Base-by-base conservation (phyloP, 2,113 vertebrate genomes). In the Notarius lentiginosus region DNA sequence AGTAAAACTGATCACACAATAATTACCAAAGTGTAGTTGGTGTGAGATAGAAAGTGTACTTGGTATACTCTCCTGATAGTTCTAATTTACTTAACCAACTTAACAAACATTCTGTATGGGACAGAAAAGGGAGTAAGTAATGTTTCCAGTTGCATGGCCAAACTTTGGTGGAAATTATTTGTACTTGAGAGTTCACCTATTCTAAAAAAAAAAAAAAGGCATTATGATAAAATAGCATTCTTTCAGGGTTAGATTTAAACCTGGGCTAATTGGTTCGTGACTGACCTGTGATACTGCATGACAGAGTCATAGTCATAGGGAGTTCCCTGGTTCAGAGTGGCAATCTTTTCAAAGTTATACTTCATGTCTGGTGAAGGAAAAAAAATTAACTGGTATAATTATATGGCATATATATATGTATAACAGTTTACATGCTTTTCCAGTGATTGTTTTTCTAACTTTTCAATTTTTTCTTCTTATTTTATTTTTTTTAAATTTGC, bases 201-300 rank as follows among this genome's bases (percentile, higher is more conserved):
- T 61, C 20, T 61, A 61, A 20, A 10, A 2, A 22, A 65, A 65
- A 24, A n/a, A n/a, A 18, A n/a, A 65, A 65, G n/a, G 10, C 24
- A n/a, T 1, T 65, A 68, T 68, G 1, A 17, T 68, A 68, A 17
- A 41, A 47, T 7, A 22, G 7, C 8, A 20, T 15, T 72, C 17
- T 41, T 47, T 73, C 4, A 41, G 70, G 34, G 20, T 10, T 2
- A 22, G 34, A 47, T 47, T 73, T 30, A 55, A 9, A 30, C 55
- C 53, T 56, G n/a, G n/a, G n/a, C 2, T 73, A 41, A 17, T 27
- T n/a, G 6, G 27, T 49, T 8, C 22, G 18, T 51, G 47, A 34
- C 77, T 88, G 56, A 90, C 90, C 79, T 92, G 47, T 90, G 47
- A 5, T 92, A 92, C 86, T 92, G 92, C 92, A 92, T 92, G 51